Evolutionary conservation across 2,888 invertebrate genomes (phyloP).

Genomic region (Amphimallon solstitiale): DNA sequence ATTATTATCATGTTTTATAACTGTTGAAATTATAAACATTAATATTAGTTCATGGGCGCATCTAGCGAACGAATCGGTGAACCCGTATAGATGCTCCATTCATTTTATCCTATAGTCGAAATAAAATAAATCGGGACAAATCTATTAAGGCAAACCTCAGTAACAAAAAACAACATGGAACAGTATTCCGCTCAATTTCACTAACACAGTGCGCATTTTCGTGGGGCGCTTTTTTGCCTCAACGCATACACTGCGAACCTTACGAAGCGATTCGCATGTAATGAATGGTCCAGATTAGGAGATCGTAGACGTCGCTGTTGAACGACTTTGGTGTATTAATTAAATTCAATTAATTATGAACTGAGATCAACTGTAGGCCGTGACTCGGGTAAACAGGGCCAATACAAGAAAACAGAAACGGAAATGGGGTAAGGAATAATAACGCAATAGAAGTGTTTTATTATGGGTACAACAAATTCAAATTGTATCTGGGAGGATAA

Average conservation of each 20-base stretch:
- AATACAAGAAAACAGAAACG: too few relatives aligned
- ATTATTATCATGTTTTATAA: too few relatives aligned
- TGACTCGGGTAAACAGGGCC: background rate
- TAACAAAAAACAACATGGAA: background rate
- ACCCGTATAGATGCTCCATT: too few relatives aligned
- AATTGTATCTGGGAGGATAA: too few relatives aligned
- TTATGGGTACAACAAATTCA: too few relatives aligned
- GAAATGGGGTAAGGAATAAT: too few relatives aligned
- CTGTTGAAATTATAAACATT: too few relatives aligned
- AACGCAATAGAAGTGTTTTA: too few relatives aligned
- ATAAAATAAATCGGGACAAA: background rate
- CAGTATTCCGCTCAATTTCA: slow-evolving; percentile 4
- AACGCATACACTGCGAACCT: too few relatives aligned
- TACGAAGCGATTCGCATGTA: background rate
- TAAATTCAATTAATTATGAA: slow-evolving; percentile 6
- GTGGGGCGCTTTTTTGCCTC: background rate
- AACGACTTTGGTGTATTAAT: background rate
- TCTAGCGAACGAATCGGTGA: too few relatives aligned
- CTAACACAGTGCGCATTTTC: background rate
- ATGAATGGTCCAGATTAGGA: background rate
- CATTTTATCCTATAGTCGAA: too few relatives aligned
- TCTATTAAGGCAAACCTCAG: background rate
- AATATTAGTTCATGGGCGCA: too few relatives aligned
- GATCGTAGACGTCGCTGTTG: background rate
- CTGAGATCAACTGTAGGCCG: background rate